A percentile compares a stretch with the other conserved stretches of the same genome.
These are phyloP conservation scores for Callospermophilus lateralis DNA, from an alignment of 2,113 vertebrate species.

Conservation along the genomic window DNA sequence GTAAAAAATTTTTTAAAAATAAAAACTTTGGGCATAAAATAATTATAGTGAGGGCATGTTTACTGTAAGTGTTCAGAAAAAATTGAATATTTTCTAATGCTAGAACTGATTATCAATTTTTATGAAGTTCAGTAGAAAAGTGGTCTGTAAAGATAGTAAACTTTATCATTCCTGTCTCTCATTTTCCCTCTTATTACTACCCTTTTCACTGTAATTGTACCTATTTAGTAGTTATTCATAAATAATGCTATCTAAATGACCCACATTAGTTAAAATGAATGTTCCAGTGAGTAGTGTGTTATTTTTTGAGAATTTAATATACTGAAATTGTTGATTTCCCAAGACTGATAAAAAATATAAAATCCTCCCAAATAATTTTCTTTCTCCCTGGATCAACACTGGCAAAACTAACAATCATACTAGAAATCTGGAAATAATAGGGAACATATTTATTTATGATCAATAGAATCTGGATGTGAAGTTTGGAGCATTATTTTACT, in stretches of 20 bases:
- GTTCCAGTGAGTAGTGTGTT: too few relatives aligned
- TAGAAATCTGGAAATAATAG: background rate
- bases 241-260: background rate
- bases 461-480: background rate
- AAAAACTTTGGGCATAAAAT: background rate
- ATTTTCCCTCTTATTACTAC: background rate
- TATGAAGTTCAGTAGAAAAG: background rate
- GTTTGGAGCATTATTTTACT: background rate
- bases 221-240: background rate
- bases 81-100: background rate
- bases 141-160: background rate
- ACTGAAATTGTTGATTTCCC: background rate
- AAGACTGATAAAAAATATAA: background rate
- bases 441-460: fast-evolving
- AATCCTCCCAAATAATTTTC: background rate
- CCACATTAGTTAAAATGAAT: background rate
- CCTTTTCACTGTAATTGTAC: background rate
- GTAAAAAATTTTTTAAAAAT: too few relatives aligned
- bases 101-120: background rate
- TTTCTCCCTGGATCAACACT: background rate
- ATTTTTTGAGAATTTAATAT: background rate
- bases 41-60: background rate
- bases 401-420: background rate
- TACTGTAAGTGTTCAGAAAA: background rate
- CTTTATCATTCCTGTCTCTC: background rate